Base-by-base conservation (phyloP, 2,888 invertebrate species). In the Caenorhabditis imperialis region DNA sequence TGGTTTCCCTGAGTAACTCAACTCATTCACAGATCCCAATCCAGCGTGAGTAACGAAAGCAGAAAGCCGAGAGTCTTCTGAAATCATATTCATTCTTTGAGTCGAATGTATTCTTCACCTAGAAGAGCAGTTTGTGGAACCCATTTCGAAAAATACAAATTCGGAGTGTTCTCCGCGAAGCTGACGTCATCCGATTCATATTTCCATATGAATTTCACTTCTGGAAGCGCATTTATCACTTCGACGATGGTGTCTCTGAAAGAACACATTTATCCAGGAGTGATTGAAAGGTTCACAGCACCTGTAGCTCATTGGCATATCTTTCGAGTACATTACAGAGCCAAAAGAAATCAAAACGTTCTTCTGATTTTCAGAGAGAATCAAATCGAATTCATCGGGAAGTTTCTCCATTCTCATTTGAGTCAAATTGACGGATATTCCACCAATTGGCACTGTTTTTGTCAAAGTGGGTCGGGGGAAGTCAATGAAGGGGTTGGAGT, bases 171-270 rank as follows among this genome's bases (percentile, higher is more conserved):
- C 3, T 14, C 14, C 2, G 53, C 50, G 4, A 33, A 16, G 3
- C 16, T 18, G 8, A 53, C 42, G 25, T 53, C 35, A 12, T 53
- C 37, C 0, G 33, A 8, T 27, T 67, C 67, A 38, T 73, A 73
- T 25, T 73, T 73, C 73, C 73, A 73, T n/a, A 73, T 73, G 50
- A 73, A 73, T 10, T 62, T 71, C 16, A 62, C 57, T 14, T 62
- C 20, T n/a, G 61, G 61, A 27, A 70, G 38, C 20, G 44, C 44
- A 12, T 16, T 10, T 7, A 65, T 35, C 1, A 57, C 65, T 6
- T 18, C 1, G 1, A 42, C 35, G 18, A 65, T 40, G 8, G 20
- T 48, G 6, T 27, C 3, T 48, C 65, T 65, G 47, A 54, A 55
- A 23, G 6, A 30, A 30, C 6, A 30, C 30, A 30, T 30, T 10